phyloP scores from a whole-genome alignment of 2,888 invertebrate genomes.

The Eupithecia inturbata region DNA sequence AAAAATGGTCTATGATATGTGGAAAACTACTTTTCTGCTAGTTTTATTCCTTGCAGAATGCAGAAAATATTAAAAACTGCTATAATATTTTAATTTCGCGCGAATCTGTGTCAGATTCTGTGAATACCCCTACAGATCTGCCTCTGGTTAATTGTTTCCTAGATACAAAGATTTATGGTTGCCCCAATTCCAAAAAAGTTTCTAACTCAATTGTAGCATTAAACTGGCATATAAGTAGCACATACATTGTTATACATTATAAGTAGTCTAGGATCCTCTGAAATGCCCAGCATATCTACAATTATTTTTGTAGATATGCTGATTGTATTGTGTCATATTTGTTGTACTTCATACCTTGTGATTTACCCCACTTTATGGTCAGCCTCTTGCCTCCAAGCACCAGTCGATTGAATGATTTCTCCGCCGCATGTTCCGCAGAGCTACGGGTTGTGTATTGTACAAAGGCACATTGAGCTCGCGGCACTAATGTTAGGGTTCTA shows the following conservation, averaged over 20 bases:
- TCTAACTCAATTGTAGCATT: neutral
- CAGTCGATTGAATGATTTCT: constrained; percentile 97
- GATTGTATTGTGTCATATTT: neutral
- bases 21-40: no score
- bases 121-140: no score
- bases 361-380: constrained; percentile 99
- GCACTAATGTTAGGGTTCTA: constrained; percentile 93
- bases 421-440: constrained; percentile 97
- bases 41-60: no score
- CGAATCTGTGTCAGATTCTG: no score
- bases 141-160: neutral
- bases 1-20: no score
- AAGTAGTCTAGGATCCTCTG: no score
- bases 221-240: no score
- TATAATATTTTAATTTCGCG: no score
- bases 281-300: neutral
- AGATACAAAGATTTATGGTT: neutral
- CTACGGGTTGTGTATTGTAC: constrained; percentile 96
- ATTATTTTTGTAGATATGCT: no score
- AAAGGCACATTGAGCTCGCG: constrained; percentile 97
- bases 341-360: constrained; percentile 86
- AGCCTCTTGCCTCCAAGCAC: constrained; percentile 92
- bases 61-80: no score
- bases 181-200: neutral
- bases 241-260: no score